A percentile compares a stretch with the other conserved stretches of the same genome.
These are phyloP conservation scores for Pyralis farinalis DNA, from an alignment of 2,888 invertebrate genomes.

Conservation along the genomic window DNA sequence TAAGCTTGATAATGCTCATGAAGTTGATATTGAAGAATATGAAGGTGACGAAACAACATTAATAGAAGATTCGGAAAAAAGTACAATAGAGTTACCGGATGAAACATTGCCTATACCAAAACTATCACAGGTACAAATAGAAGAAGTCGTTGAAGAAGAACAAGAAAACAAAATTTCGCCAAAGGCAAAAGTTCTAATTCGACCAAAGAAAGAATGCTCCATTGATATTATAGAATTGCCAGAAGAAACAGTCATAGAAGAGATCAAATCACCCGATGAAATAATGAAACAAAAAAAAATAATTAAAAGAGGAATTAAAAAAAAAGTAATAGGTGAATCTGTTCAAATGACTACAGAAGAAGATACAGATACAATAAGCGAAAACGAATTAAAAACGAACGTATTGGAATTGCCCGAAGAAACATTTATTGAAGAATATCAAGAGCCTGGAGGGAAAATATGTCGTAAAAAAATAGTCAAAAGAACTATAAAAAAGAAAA, in stretches of 20 bases:
- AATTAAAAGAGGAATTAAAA: slow-evolving; percentile 26
- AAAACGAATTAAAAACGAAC: too few species aligned
- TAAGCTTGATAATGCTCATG: slow-evolving; percentile 28
- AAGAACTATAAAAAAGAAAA: slow-evolving; percentile 20
- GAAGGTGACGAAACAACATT: slow-evolving; percentile 38
- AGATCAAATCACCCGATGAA: slow-evolving; percentile 32
- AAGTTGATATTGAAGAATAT: slow-evolving; percentile 65
- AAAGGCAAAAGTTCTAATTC: slow-evolving; percentile 19
- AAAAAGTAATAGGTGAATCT: slow-evolving; percentile 29
- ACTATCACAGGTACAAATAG: slow-evolving; percentile 47
- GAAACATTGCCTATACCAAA: slow-evolving; percentile 51
- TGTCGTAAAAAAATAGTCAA: slow-evolving; percentile 20
- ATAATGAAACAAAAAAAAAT: slow-evolving; percentile 28
- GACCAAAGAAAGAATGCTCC: slow-evolving; percentile 20
- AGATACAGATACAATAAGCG: slow-evolving; percentile 15
- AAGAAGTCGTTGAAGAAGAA: slow-evolving; percentile 49
- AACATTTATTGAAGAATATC: slow-evolving; percentile 22
- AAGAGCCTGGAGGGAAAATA: slow-evolving; percentile 19
- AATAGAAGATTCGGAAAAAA: slow-evolving; percentile 41
- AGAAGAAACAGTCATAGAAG: slow-evolving; percentile 34
- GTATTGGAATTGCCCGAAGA: slow-evolving; percentile 41
- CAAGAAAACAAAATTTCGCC: slow-evolving; percentile 14
- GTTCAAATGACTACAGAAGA: slow-evolving; percentile 20
- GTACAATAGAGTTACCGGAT: slow-evolving; percentile 57
- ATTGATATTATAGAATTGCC: slow-evolving; percentile 23